Evolutionary conservation across 1,140 invertebrate genomes (phyloP).

Genomic region (Helicorthomorpha holstii): DNA sequence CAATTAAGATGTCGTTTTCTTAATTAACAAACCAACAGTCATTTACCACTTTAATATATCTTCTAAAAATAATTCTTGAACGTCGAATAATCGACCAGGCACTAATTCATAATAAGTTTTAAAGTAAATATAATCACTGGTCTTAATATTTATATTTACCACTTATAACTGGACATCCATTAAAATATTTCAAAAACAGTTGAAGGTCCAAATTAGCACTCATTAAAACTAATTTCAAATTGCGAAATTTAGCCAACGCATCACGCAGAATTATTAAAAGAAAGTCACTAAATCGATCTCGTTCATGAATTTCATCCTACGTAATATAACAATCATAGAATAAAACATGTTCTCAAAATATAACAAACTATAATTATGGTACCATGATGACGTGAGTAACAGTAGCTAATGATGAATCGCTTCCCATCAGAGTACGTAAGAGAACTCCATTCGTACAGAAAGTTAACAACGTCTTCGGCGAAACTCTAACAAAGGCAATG

Average conservation of each 20-base stretch:
- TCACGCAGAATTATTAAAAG: slow-evolving; percentile 68
- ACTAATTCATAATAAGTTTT: slow-evolving; percentile 31
- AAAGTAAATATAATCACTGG: background rate
- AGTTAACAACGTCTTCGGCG: slow-evolving; percentile 60
- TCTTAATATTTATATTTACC: slow-evolving; percentile 19
- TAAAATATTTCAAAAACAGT: slow-evolving; percentile 68
- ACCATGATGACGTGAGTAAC: slow-evolving; percentile 54
- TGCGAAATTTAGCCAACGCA: slow-evolving; percentile 45
- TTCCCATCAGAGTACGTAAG: slow-evolving; percentile 63
- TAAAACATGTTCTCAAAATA: slow-evolving; percentile 1
- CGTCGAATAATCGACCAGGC: slow-evolving; percentile 57
- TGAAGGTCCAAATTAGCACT: slow-evolving; percentile 76
- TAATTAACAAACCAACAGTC: background rate
- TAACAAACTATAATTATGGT: slow-evolving; percentile 12
- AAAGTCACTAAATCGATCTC: slow-evolving; percentile 85
- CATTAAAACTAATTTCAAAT: slow-evolving; percentile 76
- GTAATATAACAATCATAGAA: slow-evolving; percentile 29
- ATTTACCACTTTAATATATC: slow-evolving; percentile 43
- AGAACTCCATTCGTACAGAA: slow-evolving; percentile 87
- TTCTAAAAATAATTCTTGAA: slow-evolving; percentile 62
- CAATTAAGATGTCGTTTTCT: background rate
- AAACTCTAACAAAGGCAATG: slow-evolving; percentile 35
- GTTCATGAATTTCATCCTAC: slow-evolving; percentile 88
- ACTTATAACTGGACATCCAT: slow-evolving; percentile 49
- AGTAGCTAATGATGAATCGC: slow-evolving; percentile 41